phyloP scores from a whole-genome alignment of 2,113 vertebrate genomes.

The Phrynosoma platyrhinos region DNA sequence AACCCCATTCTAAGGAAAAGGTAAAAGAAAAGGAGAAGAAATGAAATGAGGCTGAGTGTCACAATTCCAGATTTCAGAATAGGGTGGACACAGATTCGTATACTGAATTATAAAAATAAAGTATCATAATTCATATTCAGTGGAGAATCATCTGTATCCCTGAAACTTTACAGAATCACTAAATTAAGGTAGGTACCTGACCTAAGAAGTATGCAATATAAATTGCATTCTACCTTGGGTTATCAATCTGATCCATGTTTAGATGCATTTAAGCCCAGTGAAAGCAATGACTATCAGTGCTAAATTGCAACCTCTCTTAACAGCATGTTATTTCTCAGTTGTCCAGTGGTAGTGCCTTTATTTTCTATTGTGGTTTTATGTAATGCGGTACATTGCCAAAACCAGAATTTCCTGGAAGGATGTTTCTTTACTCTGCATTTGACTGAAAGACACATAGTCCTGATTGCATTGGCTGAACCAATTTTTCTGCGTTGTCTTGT shows the following conservation, averaged over 20 bases:
- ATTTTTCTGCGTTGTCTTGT: not conserved
- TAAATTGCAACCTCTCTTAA: not conserved
- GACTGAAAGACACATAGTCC: not conserved
- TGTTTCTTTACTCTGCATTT: slow-evolving; percentile 24
- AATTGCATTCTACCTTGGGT: not conserved
- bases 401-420: not conserved
- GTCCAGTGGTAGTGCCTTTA: slow-evolving; percentile 51
- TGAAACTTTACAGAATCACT: not conserved
- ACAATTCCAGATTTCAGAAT: not conserved
- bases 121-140: not conserved
- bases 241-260: not conserved
- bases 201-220: no score
- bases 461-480: not conserved
- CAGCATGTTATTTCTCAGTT: slow-evolving; percentile 31
- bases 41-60: not conserved
- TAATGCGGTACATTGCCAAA: slow-evolving; percentile 8
- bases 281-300: not conserved
- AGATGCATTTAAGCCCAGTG: not conserved
- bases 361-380: slow-evolving; percentile 46
- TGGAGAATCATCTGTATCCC: not conserved
- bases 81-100: not conserved
- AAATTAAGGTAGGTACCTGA: not conserved
- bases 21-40: not conserved
- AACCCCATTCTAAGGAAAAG: not conserved
- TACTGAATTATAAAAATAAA: not conserved